phyloP scores from a whole-genome alignment of 2,888 invertebrate species.

The Synanthedon tipuliformis region DNA sequence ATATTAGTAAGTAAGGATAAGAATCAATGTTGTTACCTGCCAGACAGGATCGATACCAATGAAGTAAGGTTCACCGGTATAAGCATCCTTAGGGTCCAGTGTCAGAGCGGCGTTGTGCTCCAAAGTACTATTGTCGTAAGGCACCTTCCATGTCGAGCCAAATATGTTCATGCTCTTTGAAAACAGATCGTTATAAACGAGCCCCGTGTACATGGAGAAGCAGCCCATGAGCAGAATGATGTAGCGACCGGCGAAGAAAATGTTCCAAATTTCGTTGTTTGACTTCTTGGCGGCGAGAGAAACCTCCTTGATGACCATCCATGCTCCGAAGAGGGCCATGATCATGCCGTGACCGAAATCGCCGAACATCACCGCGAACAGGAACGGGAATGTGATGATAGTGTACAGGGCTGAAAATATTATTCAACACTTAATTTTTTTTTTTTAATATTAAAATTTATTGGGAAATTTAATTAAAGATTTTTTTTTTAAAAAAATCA shows the following conservation, averaged over 20 bases:
- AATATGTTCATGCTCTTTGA: constrained; percentile 96
- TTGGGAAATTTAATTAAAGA: neutral
- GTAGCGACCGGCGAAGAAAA: constrained; percentile 98
- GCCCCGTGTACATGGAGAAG: constrained; percentile 97
- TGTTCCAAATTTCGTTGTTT: constrained; percentile 93
- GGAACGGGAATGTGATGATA: constrained; percentile 92
- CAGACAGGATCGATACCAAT: constrained; percentile 87
- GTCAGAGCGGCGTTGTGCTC: constrained; percentile 59
- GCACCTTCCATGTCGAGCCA: constrained; percentile 84
- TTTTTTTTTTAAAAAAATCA: no score
- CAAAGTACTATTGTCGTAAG: constrained; percentile 68
- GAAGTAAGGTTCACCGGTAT: constrained; percentile 80
- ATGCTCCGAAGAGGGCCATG: constrained; percentile 82
- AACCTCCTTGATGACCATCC: constrained; percentile 85
- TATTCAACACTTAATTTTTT: no score
- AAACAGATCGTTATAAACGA: constrained; percentile 97
- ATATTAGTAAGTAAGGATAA: no score
- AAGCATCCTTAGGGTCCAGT: constrained; percentile 73
- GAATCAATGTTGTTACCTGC: constrained; percentile 60
- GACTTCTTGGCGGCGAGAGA: constrained; percentile 77
- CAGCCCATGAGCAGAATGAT: constrained; percentile 97
- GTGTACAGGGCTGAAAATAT: constrained; percentile 81
- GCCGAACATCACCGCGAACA: constrained; percentile 97
- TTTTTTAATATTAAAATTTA: neutral
- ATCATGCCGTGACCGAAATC: constrained; percentile 92